Conservation (phyloP, 2,888 invertebrate species). For the Polyommatus iphigenia region DNA sequence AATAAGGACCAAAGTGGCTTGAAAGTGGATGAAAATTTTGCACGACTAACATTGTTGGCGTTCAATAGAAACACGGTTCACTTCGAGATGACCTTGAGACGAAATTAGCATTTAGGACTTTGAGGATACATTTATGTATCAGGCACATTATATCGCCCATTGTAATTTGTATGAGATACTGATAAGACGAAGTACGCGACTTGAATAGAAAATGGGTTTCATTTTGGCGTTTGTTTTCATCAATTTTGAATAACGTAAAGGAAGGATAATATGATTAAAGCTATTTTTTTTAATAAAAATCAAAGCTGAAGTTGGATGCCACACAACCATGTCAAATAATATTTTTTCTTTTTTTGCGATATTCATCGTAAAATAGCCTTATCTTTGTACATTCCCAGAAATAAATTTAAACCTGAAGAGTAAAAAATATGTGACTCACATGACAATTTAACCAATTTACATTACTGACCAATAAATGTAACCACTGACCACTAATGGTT, state of each 20-base stretch:
- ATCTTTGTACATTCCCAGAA: neutral
- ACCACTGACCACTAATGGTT: neutral
- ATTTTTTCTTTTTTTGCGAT: neutral
- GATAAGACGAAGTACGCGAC: constrained; percentile 1
- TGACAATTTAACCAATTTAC: neutral
- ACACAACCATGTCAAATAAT: neutral
- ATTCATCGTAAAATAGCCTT: neutral
- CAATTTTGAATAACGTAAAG: neutral
- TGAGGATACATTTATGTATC: neutral
- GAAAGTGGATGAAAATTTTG: neutral
- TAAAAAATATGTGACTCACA: constrained; percentile 2
- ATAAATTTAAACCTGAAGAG: neutral
- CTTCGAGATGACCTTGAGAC: constrained; percentile 25
- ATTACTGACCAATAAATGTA: neutral
- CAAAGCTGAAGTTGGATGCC: neutral
- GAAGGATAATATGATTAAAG: too few relatives aligned
- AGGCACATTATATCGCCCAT: neutral
- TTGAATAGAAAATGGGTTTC: neutral
- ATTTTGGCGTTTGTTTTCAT: neutral
- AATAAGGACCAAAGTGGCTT: neutral
- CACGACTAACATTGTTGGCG: constrained; percentile 6
- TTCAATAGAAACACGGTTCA: constrained; percentile 20
- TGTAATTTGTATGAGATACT: neutral
- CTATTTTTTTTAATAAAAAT: neutral
- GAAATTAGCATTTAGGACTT: constrained; percentile 19